These are phyloP conservation scores for Acleris emargana DNA, from an alignment of 2,888 invertebrate species.

Conservation along the genomic window DNA sequence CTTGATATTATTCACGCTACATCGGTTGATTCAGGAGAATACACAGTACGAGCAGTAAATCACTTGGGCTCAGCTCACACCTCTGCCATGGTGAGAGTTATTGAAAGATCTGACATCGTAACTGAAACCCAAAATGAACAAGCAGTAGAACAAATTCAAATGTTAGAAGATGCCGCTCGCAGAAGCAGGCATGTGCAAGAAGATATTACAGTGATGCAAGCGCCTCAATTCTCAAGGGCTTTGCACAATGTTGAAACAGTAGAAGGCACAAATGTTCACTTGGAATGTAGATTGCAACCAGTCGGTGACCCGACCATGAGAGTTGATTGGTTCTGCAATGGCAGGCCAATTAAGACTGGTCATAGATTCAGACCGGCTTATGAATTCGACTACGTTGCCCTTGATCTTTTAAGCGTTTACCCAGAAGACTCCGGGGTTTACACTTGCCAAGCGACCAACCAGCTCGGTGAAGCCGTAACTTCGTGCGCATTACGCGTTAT, in stretches of 20 bases:
- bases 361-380: constrained; percentile 97
- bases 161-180: constrained; percentile 91
- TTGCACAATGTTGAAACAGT: constrained; percentile 95
- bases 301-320: constrained; percentile 96
- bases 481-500: constrained; percentile 95
- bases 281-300: constrained; percentile 95
- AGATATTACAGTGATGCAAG: constrained; percentile 92
- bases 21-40: constrained; percentile 97
- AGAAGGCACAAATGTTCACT: constrained; percentile 95
- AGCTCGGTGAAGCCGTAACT: constrained; percentile 96
- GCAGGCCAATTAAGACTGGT: constrained; percentile 95
- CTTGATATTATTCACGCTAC: constrained; percentile 97
- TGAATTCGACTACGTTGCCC: constrained; percentile 98
- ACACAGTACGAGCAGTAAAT: constrained; percentile 96
- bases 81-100: constrained; percentile 94
- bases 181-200: constrained; percentile 89
- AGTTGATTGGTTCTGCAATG: constrained; percentile 98
- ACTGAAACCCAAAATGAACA: constrained; percentile 96
- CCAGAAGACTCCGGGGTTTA: constrained; percentile 99
- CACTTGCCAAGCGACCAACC: constrained; percentile 97
- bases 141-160: constrained; percentile 95
- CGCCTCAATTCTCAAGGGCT: constrained; percentile 94
- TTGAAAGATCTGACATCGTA: constrained; percentile 91
- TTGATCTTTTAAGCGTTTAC: constrained; percentile 97
- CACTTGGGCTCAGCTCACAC: constrained; percentile 96